Evolutionary conservation across 1,140 invertebrate species (phyloP).

Genomic region (Drosophila arizonae): DNA sequence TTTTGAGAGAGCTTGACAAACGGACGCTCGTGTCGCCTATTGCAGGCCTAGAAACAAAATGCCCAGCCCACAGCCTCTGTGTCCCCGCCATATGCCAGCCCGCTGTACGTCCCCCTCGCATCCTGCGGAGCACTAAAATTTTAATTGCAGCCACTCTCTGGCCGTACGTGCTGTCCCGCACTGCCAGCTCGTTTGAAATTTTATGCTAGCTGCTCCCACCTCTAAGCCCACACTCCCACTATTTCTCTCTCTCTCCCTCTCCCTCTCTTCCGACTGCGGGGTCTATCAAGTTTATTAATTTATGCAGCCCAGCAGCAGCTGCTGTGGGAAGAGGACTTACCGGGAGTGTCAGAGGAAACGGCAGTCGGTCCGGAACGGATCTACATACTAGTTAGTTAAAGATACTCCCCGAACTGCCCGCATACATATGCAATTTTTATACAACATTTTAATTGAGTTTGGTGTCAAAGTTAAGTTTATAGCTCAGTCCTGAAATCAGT

Average conservation of each 20-base stretch:
- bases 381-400: constrained; percentile 37
- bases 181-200: constrained; percentile 73
- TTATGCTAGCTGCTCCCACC: constrained; percentile 41
- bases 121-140: constrained; percentile 66
- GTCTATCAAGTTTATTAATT: constrained; percentile 77
- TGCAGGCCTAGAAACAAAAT: constrained; percentile 27
- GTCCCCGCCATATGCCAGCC: neutral
- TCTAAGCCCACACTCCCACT: constrained; percentile 8
- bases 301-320: constrained; percentile 56
- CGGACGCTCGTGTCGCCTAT: constrained; percentile 52
- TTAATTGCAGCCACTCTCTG: constrained; percentile 72
- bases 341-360: neutral
- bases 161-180: constrained; percentile 63
- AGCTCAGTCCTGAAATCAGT: constrained; percentile 32
- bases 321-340: neutral
- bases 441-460: constrained; percentile 78
- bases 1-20: constrained; percentile 56
- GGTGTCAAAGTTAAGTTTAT: constrained; percentile 74
- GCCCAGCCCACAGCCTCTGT: neutral
- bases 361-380: constrained; percentile 15
- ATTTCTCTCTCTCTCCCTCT: neutral
- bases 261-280: neutral
- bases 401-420: constrained; percentile 32
- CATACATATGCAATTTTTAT: constrained; percentile 75
- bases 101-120: neutral